Conservation (phyloP, 2,888 invertebrate genomes). For the Tetramorium bicarinatum region DNA sequence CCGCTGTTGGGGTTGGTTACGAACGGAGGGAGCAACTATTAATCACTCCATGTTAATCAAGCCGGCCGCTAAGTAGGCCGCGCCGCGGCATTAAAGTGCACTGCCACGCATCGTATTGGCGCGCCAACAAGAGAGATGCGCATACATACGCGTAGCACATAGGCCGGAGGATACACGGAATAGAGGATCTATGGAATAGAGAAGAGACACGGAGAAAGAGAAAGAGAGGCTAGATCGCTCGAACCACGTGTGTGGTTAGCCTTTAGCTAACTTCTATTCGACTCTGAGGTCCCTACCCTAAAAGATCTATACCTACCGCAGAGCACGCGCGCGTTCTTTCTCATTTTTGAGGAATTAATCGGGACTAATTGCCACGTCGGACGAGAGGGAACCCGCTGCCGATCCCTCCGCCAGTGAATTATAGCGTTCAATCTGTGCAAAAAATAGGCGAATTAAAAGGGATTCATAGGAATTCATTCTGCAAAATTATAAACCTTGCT, state of each 20-base stretch:
- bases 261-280: constrained; percentile 76
- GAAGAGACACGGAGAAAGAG: constrained; percentile 18
- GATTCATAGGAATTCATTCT: constrained; percentile 19
- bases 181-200: constrained; percentile 3
- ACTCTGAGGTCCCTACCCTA: constrained; percentile 55
- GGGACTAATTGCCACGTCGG: constrained; percentile 79
- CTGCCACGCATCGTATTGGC: constrained; percentile 72
- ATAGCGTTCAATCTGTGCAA: constrained; percentile 66
- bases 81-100: constrained; percentile 80
- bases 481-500: constrained; percentile 16
- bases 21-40: constrained; percentile 81
- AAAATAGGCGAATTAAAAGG: constrained; percentile 16
- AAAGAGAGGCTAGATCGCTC: constrained; percentile 28
- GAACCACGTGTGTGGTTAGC: constrained; percentile 73
- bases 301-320: constrained; percentile 81
- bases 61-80: constrained; percentile 84
- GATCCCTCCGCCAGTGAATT: constrained; percentile 67
- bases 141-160: constrained; percentile 40
- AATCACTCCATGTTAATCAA: constrained; percentile 85
- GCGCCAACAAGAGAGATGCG: constrained; percentile 49
- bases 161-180: constrained; percentile 7
- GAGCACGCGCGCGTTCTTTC: constrained; percentile 76
- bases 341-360: constrained; percentile 81
- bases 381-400: constrained; percentile 59
- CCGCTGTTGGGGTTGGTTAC: constrained; percentile 75